Conservation (phyloP, 2,888 invertebrate species). For the Cephus pulcher region DNA sequence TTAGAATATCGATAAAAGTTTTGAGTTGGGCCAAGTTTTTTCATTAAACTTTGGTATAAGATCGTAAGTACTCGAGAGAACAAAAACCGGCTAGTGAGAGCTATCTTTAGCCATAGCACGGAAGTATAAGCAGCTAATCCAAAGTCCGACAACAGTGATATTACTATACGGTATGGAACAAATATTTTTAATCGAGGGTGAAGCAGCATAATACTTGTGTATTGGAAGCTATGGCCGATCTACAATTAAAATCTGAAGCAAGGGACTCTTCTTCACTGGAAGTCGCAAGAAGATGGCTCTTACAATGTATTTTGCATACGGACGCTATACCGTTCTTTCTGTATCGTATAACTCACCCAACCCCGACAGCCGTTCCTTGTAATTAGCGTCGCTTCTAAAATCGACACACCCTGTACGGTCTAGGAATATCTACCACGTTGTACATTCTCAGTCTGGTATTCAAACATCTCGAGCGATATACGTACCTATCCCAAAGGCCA, state of each 20-base stretch:
- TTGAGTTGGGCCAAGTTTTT: constrained; percentile 29
- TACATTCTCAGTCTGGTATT: not conserved
- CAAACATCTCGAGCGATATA: not conserved
- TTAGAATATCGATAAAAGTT: constrained; percentile 40
- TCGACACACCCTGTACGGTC: not conserved
- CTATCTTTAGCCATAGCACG: not conserved
- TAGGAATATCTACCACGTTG: not conserved
- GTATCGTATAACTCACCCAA: not conserved
- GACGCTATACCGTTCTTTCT: not conserved
- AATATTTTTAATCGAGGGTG: not conserved
- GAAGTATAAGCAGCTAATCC: not conserved
- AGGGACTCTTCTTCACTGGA: not conserved
- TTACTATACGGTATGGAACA: not conserved
- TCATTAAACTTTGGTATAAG: constrained; percentile 35
- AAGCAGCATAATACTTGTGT: constrained; percentile 1
- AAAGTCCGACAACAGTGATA: not conserved
- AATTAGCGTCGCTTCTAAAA: not conserved
- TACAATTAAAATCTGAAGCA: not conserved
- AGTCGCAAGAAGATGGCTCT: not conserved
- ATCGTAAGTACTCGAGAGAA: not conserved
- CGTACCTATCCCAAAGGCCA: not conserved
- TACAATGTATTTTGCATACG: not conserved
- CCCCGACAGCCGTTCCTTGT: not conserved
- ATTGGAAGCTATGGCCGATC: not conserved
- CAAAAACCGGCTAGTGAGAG: not conserved